Evolutionary conservation across 2,888 invertebrate species (phyloP), one percentile per base, ranked within the genome.

Genomic region (Pteria penguin): DNA sequence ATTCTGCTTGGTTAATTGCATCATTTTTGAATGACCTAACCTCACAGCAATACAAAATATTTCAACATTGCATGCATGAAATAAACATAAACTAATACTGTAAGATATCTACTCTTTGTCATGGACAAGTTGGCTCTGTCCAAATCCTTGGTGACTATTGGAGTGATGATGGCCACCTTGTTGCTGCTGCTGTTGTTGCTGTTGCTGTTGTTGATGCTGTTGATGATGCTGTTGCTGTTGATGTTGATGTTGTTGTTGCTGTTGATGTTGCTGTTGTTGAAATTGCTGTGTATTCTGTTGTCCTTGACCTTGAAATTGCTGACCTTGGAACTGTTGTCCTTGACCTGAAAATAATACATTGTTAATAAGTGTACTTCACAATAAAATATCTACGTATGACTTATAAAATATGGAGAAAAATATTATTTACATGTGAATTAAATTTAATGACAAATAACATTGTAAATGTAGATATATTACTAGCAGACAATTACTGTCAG

Each of bases 41-140:
- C n/a, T n/a, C n/a, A n/a, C n/a, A n/a, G n/a, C n/a, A n/a, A n/a
- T n/a, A n/a, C n/a, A n/a, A n/a, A n/a, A n/a, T n/a, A n/a, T n/a
- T n/a, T n/a, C n/a, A n/a, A n/a, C n/a, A n/a, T n/a, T n/a, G n/a
- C n/a, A n/a, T n/a, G n/a, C n/a, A n/a, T n/a, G n/a, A n/a, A n/a
- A n/a, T n/a, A n/a, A n/a, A n/a, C n/a, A n/a, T n/a, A n/a, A n/a
- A n/a, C n/a, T n/a, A n/a, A n/a, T n/a, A n/a, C n/a, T n/a, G n/a
- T n/a, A n/a, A n/a, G n/a, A n/a, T n/a, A n/a, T n/a, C n/a, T 71
- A 88, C 88, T 86, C 85, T 5, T 82, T 83, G 82, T 88, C 86
- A 75, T 87, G 89, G 26, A 84, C 79, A 60, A 79, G 71, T 33
- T 84, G 45, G 18, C 18, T 80, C 14, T 80, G 83, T n/a, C 82